Percentiles rank a stretch among this genome's conserved stretches.
These are phyloP conservation scores for Psittacus erithacus DNA, from an alignment of 2,113 vertebrate species.

Conservation along the genomic window DNA sequence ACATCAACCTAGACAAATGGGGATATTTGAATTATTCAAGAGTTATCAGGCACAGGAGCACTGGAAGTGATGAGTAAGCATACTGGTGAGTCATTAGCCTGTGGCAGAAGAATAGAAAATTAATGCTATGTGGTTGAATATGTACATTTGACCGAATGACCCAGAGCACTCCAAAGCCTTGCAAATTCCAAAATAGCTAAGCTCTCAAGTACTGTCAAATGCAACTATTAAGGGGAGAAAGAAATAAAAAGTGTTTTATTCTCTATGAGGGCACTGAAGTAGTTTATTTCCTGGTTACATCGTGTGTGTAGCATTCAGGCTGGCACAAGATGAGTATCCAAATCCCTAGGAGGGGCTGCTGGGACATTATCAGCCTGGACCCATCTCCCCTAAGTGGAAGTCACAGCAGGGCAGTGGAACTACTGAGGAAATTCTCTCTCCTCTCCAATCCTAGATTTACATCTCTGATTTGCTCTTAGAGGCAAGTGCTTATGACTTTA, in stretches of 20 bases:
- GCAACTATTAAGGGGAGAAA: not conserved
- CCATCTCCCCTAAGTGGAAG: not conserved
- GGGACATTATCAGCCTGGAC: not conserved
- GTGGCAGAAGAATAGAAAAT: not conserved
- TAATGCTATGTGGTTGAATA: not conserved
- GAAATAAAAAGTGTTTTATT: not conserved
- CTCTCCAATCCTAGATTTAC: not conserved
- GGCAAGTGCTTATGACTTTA: not conserved
- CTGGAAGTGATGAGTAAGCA: not conserved
- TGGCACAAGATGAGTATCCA: not conserved
- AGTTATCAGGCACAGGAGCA: not conserved
- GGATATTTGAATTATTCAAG: slow-evolving; percentile 1
- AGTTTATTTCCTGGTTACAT: not conserved
- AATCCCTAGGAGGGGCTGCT: not conserved
- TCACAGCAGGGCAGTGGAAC: not conserved
- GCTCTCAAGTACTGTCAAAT: not conserved
- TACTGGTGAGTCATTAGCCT: slow-evolving; percentile 13
- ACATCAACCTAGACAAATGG: not conserved
- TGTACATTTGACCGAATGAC: not conserved
- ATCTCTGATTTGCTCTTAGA: not conserved
- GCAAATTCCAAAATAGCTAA: not conserved
- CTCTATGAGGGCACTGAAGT: not conserved
- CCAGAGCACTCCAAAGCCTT: not conserved
- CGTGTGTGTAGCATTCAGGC: not conserved
- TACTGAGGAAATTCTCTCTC: not conserved